Conservation (phyloP, 2,797 vertebrate species). For the Ara ararauna region DNA sequence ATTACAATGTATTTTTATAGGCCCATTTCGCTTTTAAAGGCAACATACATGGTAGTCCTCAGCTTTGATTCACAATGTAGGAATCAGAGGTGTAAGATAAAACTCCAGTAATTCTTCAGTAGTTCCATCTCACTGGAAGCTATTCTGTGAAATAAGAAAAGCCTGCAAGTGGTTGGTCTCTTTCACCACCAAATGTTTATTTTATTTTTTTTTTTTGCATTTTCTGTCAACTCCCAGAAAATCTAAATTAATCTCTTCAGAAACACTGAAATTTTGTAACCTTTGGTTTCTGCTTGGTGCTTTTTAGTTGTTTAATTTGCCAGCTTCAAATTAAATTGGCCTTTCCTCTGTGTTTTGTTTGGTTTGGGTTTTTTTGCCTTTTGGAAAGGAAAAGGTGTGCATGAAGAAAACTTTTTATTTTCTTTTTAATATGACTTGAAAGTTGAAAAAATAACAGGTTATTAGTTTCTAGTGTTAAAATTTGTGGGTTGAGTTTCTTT, state of each 20-base stretch:
- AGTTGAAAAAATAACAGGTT: not conserved
- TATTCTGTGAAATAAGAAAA: not conserved
- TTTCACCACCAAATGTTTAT: not conserved
- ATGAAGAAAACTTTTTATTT: not conserved
- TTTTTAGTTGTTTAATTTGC: not conserved
- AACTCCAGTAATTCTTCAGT: not conserved
- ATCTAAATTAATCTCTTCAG: not conserved
- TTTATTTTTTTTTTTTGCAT: not conserved
- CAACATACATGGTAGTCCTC: not conserved
- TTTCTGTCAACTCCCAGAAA: not conserved
- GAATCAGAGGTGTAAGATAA: not conserved
- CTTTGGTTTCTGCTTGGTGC: not conserved
- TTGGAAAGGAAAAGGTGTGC: not conserved
- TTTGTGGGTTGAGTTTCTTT: not conserved
- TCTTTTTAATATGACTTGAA: not conserved
- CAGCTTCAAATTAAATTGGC: not conserved
- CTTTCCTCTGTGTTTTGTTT: not conserved
- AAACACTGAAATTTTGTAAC: not conserved
- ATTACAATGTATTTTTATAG: not conserved
- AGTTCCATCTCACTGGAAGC: not conserved
- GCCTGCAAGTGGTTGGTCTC: not conserved
- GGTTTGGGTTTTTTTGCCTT: not conserved
- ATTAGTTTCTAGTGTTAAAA: not conserved
- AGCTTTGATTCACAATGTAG: not conserved
- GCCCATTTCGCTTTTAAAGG: not conserved